Percentiles rank a stretch among this genome's conserved stretches.
Conservation (phyloP, 2,888 invertebrate genomes). For the Machimus atricapillus region DNA sequence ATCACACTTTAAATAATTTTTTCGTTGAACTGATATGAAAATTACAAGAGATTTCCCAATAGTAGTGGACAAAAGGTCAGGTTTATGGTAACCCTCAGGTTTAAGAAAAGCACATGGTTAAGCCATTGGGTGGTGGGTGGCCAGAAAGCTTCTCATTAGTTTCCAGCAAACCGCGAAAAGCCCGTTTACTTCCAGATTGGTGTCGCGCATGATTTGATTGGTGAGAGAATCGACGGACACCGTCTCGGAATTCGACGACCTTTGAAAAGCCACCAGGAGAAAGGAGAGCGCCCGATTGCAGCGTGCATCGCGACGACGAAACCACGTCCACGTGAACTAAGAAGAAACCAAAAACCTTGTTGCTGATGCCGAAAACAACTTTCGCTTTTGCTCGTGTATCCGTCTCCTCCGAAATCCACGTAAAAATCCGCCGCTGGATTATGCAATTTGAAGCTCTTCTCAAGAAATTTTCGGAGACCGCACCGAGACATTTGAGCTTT, state of each 20-base stretch:
- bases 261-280: neutral
- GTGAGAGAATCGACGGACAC: neutral
- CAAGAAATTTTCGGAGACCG: neutral
- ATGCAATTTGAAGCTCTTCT: neutral
- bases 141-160: neutral
- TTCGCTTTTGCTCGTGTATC: neutral
- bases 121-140: neutral
- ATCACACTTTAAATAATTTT: no score
- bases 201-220: conserved; percentile 15
- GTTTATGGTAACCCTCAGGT: neutral
- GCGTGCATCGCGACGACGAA: neutral
- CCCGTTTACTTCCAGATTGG: neutral
- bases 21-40: neutral
- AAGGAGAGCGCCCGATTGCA: neutral
- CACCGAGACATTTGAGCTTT: neutral
- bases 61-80: neutral
- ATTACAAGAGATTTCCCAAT: neutral
- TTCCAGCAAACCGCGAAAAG: conserved; percentile 10
- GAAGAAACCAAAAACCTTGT: neutral
- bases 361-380: conserved; percentile 24
- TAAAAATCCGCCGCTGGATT: neutral
- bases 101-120: neutral
- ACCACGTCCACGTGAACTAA: neutral
- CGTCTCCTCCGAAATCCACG: neutral
- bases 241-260: neutral